Conservation (phyloP, 2,797 vertebrate species). For the Squalus acanthias region DNA sequence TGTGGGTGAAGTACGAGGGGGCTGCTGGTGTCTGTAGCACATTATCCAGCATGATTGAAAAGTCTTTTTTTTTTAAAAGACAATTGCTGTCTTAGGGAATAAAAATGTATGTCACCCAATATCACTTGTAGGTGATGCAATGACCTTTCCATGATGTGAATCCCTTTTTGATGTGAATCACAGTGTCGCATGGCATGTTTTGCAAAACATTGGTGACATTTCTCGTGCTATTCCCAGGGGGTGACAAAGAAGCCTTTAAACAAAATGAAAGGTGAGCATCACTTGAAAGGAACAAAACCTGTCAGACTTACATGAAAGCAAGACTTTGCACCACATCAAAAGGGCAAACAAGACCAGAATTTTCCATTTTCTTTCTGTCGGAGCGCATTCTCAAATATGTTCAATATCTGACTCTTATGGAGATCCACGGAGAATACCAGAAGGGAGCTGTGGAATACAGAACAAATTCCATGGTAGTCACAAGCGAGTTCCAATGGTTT, state of each 20-base stretch:
- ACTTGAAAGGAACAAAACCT: neutral
- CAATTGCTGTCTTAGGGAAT: neutral
- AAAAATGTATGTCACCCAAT: neutral
- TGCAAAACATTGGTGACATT: neutral
- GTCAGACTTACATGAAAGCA: neutral
- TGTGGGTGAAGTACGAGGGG: too few species aligned
- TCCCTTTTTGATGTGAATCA: neutral
- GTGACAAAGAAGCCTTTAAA: neutral
- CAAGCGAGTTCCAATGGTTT: neutral
- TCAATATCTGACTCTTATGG: neutral
- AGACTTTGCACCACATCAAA: neutral
- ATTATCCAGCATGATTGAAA: neutral
- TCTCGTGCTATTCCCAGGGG: neutral
- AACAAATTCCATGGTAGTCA: neutral
- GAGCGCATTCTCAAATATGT: neutral
- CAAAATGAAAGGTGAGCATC: neutral
- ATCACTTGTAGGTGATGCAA: neutral
- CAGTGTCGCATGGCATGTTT: neutral
- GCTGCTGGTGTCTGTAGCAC: too few species aligned
- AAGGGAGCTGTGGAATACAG: neutral
- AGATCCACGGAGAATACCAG: neutral
- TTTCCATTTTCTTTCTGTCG: neutral
- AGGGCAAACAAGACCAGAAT: neutral
- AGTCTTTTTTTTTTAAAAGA: neutral
- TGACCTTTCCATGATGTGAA: neutral